A percentile compares a stretch with the other conserved stretches of the same genome.
phyloP scores from a whole-genome alignment of 2,888 invertebrate genomes.

The Mimas tiliae region DNA sequence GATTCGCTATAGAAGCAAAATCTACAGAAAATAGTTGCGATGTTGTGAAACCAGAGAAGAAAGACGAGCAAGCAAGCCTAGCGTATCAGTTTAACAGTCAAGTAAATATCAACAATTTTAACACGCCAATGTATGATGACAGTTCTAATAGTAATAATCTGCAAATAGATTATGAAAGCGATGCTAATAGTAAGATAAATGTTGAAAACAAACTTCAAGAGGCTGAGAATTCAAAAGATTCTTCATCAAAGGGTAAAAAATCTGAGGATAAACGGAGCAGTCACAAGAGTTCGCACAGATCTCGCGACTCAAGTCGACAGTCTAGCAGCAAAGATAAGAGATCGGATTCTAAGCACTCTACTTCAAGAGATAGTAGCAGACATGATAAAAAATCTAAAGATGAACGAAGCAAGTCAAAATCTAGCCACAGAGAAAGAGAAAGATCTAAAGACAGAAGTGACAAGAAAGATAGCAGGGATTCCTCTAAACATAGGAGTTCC shows the following conservation, averaged over 20 bases:
- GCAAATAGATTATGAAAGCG: conserved; percentile 79
- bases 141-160: conserved; percentile 77
- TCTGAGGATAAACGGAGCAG: conserved; percentile 64
- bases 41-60: conserved; percentile 56
- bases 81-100: conserved; percentile 72
- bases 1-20: conserved; percentile 73
- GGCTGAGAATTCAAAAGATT: conserved; percentile 64
- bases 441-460: conserved; percentile 65
- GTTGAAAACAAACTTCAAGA: conserved; percentile 63
- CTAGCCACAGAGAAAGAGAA: conserved; percentile 63
- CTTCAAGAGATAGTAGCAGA: conserved; percentile 66
- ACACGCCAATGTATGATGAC: conserved; percentile 73
- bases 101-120: conserved; percentile 70
- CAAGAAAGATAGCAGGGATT: conserved; percentile 70
- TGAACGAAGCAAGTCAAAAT: conserved; percentile 66
- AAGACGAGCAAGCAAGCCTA: conserved; percentile 60
- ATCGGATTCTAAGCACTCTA: conserved; percentile 70
- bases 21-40: conserved; percentile 60
- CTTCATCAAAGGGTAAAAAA: conserved; percentile 67
- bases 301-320: conserved; percentile 72
- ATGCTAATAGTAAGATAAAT: conserved; percentile 76
- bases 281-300: conserved; percentile 71
- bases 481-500: conserved; percentile 71
- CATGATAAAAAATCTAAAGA: conserved; percentile 73
- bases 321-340: conserved; percentile 73